Percentiles rank a stretch among this genome's conserved stretches.
phyloP scores from a whole-genome alignment of 2,113 vertebrate genomes.

The Cyanoramphus novaezelandiae region DNA sequence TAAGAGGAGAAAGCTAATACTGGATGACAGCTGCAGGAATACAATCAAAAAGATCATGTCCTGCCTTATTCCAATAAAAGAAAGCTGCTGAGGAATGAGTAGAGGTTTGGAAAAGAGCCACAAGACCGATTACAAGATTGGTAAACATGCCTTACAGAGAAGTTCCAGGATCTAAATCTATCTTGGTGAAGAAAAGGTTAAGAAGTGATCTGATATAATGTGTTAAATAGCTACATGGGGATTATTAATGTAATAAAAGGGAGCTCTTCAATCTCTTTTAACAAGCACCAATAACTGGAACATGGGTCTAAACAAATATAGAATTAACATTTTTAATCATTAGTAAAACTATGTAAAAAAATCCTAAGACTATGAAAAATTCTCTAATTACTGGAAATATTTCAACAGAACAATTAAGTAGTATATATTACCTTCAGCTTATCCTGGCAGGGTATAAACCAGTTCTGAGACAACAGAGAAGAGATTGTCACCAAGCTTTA shows the following conservation, averaged over 20 bases:
- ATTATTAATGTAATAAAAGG: not conserved
- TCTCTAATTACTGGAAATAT: not conserved
- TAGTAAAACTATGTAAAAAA: not conserved
- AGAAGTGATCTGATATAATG: not conserved
- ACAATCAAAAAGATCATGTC: not conserved
- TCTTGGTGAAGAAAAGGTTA: not conserved
- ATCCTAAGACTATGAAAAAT: not conserved
- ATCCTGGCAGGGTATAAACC: not conserved
- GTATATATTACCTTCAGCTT: not conserved
- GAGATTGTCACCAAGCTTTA: not conserved
- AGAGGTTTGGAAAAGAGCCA: not conserved
- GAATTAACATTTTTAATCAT: not conserved
- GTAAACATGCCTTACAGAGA: not conserved
- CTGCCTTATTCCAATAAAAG: not conserved
- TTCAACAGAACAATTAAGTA: not conserved
- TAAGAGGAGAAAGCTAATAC: not conserved
- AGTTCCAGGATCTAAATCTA: not conserved
- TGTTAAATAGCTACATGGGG: not conserved
- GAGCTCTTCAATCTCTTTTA: not conserved
- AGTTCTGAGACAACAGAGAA: not conserved
- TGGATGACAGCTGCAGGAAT: not conserved
- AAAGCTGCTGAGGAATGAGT: not conserved
- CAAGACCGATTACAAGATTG: not conserved
- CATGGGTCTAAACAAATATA: not conserved
- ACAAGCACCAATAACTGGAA: not conserved